Conservation (phyloP, 2,113 vertebrate genomes). For the Nyctereutes procyonoides region DNA sequence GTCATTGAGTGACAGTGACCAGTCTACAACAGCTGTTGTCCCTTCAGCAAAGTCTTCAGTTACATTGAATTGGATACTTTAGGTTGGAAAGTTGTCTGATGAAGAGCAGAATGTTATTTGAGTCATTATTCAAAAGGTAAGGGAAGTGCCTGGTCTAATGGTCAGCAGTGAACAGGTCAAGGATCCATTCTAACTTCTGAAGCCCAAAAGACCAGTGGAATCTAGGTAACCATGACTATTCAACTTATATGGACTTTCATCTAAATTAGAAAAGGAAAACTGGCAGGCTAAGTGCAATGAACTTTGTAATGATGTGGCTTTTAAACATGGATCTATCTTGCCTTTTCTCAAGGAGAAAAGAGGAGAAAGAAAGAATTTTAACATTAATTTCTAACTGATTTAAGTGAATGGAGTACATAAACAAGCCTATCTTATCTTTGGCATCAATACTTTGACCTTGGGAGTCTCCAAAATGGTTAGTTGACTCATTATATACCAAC, state of each 20-base stretch:
- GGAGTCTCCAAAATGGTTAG: background rate
- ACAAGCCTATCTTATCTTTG: background rate
- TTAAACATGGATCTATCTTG: background rate
- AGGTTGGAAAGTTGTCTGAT: background rate
- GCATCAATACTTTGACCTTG: background rate
- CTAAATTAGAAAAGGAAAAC: conserved; percentile 16
- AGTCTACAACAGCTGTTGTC: background rate
- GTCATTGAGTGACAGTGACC: background rate
- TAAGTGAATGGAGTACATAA: background rate
- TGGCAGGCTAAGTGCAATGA: background rate
- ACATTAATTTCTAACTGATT: background rate
- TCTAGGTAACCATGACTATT: background rate
- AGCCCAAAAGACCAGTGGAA: background rate
- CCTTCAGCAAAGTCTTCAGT: background rate
- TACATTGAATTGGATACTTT: background rate
- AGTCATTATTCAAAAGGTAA: background rate
- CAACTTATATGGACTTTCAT: background rate
- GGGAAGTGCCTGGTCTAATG: background rate
- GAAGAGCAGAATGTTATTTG: background rate
- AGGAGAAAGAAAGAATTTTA: background rate
- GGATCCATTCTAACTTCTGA: background rate
- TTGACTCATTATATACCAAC: background rate
- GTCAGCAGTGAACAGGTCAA: conserved; percentile 20
- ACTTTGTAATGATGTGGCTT: conserved; percentile 2
- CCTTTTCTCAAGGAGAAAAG: background rate